These are phyloP conservation scores for Epinephelus lanceolatus DNA, from an alignment of 2,113 vertebrate species.

Conservation along the genomic window DNA sequence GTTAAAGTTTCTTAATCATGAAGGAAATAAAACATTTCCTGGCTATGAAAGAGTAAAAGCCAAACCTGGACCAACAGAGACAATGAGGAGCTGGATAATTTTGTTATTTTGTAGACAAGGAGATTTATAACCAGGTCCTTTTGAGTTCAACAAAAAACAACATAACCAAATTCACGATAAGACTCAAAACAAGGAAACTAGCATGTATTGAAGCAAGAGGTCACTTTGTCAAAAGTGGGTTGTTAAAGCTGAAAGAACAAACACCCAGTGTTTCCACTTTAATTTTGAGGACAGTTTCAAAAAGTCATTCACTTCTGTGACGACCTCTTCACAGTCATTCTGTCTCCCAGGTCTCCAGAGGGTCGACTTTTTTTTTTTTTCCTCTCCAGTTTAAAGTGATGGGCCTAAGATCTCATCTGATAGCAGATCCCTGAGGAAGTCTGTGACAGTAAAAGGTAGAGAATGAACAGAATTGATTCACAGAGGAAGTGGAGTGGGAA, in stretches of 20 bases:
- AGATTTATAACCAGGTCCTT: not conserved
- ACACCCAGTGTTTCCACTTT: slow-evolving; percentile 5
- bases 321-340: slow-evolving; percentile 6
- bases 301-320: slow-evolving; percentile 23
- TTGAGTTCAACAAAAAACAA: not conserved
- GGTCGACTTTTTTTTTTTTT: slow-evolving; percentile 25
- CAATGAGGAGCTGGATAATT: not conserved
- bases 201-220: not conserved
- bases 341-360: slow-evolving; percentile 6
- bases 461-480: slow-evolving; percentile 38
- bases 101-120: not conserved
- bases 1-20: too few species aligned
- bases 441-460: slow-evolving; percentile 38
- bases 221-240: not conserved
- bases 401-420: slow-evolving; percentile 51
- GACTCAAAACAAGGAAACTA: not conserved
- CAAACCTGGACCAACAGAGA: not conserved
- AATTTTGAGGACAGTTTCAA: not conserved
- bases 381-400: slow-evolving; percentile 47
- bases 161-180: not conserved
- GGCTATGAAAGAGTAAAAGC: not conserved
- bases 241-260: not conserved
- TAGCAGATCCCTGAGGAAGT: slow-evolving; percentile 48
- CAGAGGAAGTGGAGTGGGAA: slow-evolving; percentile 24
- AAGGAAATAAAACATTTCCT: too few species aligned